Percentiles rank a stretch among this genome's conserved stretches.
Evolutionary conservation across 2,113 vertebrate species (phyloP).

Genomic region (Thalassoma bifasciatum): DNA sequence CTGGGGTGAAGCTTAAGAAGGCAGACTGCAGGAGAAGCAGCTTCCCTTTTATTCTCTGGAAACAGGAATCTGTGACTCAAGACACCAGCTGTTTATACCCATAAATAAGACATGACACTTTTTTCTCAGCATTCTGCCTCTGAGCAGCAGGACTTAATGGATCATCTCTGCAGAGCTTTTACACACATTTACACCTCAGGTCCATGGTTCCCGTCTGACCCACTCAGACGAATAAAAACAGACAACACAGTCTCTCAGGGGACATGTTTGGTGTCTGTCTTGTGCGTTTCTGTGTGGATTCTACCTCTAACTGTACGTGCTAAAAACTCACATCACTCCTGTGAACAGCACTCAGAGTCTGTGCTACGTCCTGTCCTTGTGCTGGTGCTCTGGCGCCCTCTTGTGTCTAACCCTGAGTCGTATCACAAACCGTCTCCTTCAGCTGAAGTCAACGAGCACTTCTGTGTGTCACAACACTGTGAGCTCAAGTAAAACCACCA

Average conservation of each 20-base stretch:
- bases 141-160: slow-evolving; percentile 20
- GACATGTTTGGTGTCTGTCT: slow-evolving; percentile 11
- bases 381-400: slow-evolving; percentile 40
- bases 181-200: slow-evolving; percentile 32
- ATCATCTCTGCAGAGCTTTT: background rate
- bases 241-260: slow-evolving; percentile 19
- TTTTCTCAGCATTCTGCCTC: slow-evolving; percentile 41
- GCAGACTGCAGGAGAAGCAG: slow-evolving; percentile 29
- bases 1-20: slow-evolving; percentile 26
- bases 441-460: slow-evolving; percentile 10
- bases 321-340: slow-evolving; percentile 6
- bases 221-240: slow-evolving; percentile 28
- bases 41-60: slow-evolving; percentile 13
- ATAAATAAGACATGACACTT: slow-evolving; percentile 12
- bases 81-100: slow-evolving; percentile 26
- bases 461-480: slow-evolving; percentile 17
- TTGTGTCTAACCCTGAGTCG: slow-evolving; percentile 37
- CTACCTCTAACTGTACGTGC: slow-evolving; percentile 10
- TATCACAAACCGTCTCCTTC: slow-evolving; percentile 2
- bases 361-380: slow-evolving; percentile 7
- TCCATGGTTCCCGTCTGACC: slow-evolving; percentile 13
- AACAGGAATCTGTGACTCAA: slow-evolving; percentile 5
- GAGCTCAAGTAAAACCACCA: slow-evolving; percentile 46
- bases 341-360: background rate
- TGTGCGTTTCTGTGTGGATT: slow-evolving; percentile 18